Evolutionary conservation across 2,888 invertebrate genomes (phyloP), one percentile per base, ranked within the genome.

Genomic region (Chelonus formosanus): DNA sequence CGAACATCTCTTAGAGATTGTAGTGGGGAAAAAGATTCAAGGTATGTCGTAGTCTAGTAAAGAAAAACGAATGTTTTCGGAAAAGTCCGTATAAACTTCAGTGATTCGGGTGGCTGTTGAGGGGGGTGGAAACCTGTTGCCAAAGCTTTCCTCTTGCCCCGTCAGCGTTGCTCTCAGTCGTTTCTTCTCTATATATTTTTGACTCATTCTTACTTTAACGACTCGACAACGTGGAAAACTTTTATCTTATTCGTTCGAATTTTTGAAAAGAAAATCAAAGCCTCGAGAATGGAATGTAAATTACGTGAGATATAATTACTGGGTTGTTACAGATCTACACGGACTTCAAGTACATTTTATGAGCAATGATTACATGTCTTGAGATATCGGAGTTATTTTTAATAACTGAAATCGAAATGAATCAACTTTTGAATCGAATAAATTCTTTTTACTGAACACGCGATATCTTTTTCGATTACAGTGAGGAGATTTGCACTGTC

Each of bases 111-210:
- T 58, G 59, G 65, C 65, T 62, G 67, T 65, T 71, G 74, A 74
- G 72, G 67, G 75, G 77, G 78, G 71, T 80, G 79, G 80, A 68
- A 81, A 80, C 80, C 80, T 80, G 80, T 80, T 80, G 80, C 80
- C 78, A 80, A 78, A 79, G 72, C 72, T 72, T 68, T 66, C 71
- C 70, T 67, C 67, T 70, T 67, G 65, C 62, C 57, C 70, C 60
- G 57, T 48, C 40, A 45, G n/a, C 53, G 55, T 44, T 47, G 44
- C 59, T 47, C 60, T 55, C 53, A 32, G 31, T 8, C 32, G 34
- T 52, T 34, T 8, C 7, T 8, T 10, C 32, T 56, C 34, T n/a
- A 6, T 53, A n/a, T 10, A 8, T 53, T 35, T 52, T 6, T 47
- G 43, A 43, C 6, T 45, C 44, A 36, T 32, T 50, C 32, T 3